These are phyloP conservation scores for Neomonachus schauinslandi DNA, from an alignment of 2,113 vertebrate species.

Conservation along the genomic window DNA sequence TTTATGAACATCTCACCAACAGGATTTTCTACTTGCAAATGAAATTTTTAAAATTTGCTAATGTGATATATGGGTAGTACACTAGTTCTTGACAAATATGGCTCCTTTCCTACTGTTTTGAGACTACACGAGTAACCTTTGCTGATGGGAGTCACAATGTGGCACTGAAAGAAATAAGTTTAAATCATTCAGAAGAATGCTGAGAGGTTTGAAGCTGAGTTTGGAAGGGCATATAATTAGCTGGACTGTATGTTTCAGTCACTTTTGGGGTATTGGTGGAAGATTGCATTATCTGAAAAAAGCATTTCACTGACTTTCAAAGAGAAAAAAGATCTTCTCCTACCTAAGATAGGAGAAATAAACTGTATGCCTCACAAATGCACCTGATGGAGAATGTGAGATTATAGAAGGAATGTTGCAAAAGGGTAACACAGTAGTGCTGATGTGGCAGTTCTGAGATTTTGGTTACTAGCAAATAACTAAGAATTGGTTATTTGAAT, in stretches of 20 bases:
- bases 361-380: neutral
- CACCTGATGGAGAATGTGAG: neutral
- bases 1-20: constrained; percentile 44
- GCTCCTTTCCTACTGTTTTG: constrained; percentile 37
- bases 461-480: neutral
- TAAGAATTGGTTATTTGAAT: neutral
- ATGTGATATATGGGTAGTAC: constrained; percentile 39
- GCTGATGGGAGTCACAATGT: constrained; percentile 45
- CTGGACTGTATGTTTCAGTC: neutral
- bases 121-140: constrained; percentile 11
- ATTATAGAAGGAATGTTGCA: neutral
- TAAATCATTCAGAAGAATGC: constrained; percentile 36
- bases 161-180: constrained; percentile 44
- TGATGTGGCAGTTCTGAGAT: neutral
- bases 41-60: constrained; percentile 60
- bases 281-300: constrained; percentile 35
- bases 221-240: constrained; percentile 43
- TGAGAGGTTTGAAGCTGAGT: constrained; percentile 41
- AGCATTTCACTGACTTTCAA: constrained; percentile 47
- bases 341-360: constrained; percentile 28
- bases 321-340: neutral
- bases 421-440: neutral
- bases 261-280: constrained; percentile 28
- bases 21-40: constrained; percentile 73
- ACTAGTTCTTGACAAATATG: constrained; percentile 42